phyloP scores from a whole-genome alignment of 1,140 invertebrate genomes.

The Eurosta solidaginis region DNA sequence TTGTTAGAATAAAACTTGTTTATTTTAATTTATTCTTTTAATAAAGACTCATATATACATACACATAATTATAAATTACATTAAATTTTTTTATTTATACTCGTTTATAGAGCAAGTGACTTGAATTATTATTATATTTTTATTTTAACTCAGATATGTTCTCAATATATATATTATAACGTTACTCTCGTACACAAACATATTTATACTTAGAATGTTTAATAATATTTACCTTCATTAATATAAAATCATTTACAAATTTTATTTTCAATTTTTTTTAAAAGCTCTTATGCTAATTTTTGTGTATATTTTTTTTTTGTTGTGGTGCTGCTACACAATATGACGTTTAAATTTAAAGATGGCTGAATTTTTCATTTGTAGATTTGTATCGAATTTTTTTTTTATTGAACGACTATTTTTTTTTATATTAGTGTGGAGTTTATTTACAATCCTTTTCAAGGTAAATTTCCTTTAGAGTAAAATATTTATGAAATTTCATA shows the following conservation, averaged over 20 bases:
- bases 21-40: too few relatives aligned
- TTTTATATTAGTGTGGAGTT: neutral
- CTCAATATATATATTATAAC: neutral
- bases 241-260: slow-evolving; percentile 28
- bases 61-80: too few relatives aligned
- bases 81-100: too few relatives aligned
- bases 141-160: neutral
- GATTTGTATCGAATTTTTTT: neutral
- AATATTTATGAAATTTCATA: too few relatives aligned
- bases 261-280: neutral
- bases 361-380: neutral
- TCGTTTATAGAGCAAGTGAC: neutral
- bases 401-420: neutral
- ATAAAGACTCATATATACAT: too few relatives aligned
- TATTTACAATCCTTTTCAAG: too few relatives aligned
- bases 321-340: slow-evolving; percentile 10
- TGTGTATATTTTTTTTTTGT: too few relatives aligned
- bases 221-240: too few relatives aligned
- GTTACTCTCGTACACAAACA: slow-evolving; percentile 4
- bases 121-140: neutral
- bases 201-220: neutral
- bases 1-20: too few relatives aligned
- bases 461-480: too few relatives aligned
- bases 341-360: neutral
- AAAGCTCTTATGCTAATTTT: slow-evolving; percentile 7